phyloP scores from a whole-genome alignment of 2,888 invertebrate genomes.

The Suillia variegata region DNA sequence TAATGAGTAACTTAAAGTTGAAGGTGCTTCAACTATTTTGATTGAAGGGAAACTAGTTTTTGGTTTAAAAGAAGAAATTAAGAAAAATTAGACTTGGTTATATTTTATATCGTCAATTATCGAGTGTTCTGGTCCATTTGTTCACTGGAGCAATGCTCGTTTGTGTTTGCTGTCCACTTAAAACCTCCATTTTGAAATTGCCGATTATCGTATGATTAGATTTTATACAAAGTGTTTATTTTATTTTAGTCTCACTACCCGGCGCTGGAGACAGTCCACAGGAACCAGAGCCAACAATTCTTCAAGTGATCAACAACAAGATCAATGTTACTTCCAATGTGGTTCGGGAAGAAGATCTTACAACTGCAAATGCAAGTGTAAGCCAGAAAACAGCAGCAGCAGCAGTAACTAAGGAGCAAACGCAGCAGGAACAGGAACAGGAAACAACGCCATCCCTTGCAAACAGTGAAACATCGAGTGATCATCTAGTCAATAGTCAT shows the following conservation, averaged over 20 bases:
- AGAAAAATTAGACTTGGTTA: too few species aligned
- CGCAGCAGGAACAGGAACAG: constrained; percentile 7
- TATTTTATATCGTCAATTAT: too few species aligned
- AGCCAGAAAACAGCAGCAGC: constrained; percentile 17
- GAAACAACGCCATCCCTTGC: constrained; percentile 13
- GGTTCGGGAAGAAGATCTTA: constrained; percentile 20
- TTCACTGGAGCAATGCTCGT: too few species aligned
- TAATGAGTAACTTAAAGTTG: too few species aligned
- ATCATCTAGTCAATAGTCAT: constrained; percentile 43
- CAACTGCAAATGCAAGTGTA: constrained; percentile 21
- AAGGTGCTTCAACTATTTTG: too few species aligned
- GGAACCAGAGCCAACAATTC: constrained; percentile 57
- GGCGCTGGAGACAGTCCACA: constrained; percentile 54
- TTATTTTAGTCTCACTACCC: constrained; percentile 58
- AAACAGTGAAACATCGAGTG: constrained; percentile 28
- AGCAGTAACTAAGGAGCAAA: neutral
- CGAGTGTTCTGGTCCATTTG: too few species aligned
- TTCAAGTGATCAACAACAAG: constrained; percentile 57
- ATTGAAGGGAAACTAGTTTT: too few species aligned
- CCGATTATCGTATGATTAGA: too few species aligned
- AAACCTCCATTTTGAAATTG: too few species aligned
- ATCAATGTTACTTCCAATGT: constrained; percentile 32
- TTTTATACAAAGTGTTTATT: neutral
- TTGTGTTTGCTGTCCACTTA: too few species aligned
- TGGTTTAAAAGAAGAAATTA: too few species aligned